Base-by-base conservation (phyloP, 2,113 vertebrate genomes). In the Sinosuthora webbiana region DNA sequence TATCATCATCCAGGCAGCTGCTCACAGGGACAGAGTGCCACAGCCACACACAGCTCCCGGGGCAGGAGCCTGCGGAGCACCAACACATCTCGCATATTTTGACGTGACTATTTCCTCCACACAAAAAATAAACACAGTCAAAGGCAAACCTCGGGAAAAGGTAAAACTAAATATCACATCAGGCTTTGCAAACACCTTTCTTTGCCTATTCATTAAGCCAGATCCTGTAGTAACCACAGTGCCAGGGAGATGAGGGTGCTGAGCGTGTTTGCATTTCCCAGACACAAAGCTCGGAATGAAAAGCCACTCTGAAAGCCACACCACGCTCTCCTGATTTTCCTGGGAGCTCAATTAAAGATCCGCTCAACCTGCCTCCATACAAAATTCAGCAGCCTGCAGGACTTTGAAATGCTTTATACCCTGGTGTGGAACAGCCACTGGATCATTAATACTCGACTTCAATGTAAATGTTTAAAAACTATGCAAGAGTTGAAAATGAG, bases 331-430 rank as follows among this genome's bases (percentile, higher is more conserved):
- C 33, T 63, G 45, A 81, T 92, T 83, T 19, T 95, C 90, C 88
- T 92, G 88, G 4, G 68, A 96, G 90, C 79, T 90, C 93, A 93
- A 95, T 90, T 95, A 96, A 83, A 89, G 80, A 78, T 59, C 76
- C 53, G 56, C 83, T 81, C 76, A 89, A 90, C 85, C 92, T 92
- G 76, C 83, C 92, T 60, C 74, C 93, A 90, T 90, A 70, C 83
- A 97, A 96, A 97, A 96, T 94, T 90, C 88, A 94, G 83, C 8
- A 95, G 94, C 76, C 85, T 71, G 71, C 2, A 96, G 64, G 90
- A 93, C 95, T 94, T 80, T 88, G 94, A 96, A 94, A 97, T 67
- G 71, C 33, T 0, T 86, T 86, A 67, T 37, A 92, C 60, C 76
- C 95, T 37, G 75, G 71, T 52, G 69, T 42, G 92, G 92, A 94